A percentile compares a stretch with the other conserved stretches of the same genome.
phyloP scores from a whole-genome alignment of 2,113 vertebrate genomes.

The Xiphophorus couchianus region DNA sequence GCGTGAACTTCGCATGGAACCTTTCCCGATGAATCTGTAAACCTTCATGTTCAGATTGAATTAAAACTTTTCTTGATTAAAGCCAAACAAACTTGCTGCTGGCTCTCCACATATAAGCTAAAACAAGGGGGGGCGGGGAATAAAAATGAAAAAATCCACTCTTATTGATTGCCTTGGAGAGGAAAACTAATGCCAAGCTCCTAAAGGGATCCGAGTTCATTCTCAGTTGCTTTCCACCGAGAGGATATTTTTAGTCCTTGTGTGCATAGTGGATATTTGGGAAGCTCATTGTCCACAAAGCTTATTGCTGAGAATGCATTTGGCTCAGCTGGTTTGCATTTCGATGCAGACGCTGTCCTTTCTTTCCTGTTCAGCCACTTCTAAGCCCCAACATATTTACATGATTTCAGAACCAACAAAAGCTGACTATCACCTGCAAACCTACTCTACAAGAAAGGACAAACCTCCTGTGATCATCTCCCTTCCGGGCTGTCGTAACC shows the following conservation, averaged over 20 bases:
- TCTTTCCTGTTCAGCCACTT: slow-evolving; percentile 1
- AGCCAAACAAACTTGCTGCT: slow-evolving; percentile 10
- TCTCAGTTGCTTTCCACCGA: slow-evolving; percentile 53
- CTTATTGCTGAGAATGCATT: slow-evolving; percentile 35
- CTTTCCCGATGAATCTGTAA: no score
- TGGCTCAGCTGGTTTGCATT: slow-evolving; percentile 47
- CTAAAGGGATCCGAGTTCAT: slow-evolving; percentile 56
- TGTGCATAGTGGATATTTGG: slow-evolving; percentile 58
- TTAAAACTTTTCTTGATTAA: not conserved
- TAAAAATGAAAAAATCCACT: slow-evolving; percentile 29
- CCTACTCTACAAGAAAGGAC: not conserved
- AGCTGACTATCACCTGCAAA: not conserved
- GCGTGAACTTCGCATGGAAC: no score
- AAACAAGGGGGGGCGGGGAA: not conserved
- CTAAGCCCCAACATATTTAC: not conserved
- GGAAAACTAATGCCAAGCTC: slow-evolving; percentile 47
- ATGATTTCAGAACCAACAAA: no score
- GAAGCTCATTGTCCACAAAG: slow-evolving; percentile 58
- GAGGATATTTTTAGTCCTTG: slow-evolving; percentile 67
- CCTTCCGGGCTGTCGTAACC: slow-evolving; percentile 19
- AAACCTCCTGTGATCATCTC: slow-evolving; percentile 33
- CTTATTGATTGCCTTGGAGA: slow-evolving; percentile 56
- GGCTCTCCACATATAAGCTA: slow-evolving; percentile 38
- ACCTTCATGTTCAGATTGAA: not conserved
- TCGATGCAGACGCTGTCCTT: slow-evolving; percentile 39